Evolutionary conservation across 2,888 invertebrate species (phyloP).

Genomic region (Yponomeuta malinellus): DNA sequence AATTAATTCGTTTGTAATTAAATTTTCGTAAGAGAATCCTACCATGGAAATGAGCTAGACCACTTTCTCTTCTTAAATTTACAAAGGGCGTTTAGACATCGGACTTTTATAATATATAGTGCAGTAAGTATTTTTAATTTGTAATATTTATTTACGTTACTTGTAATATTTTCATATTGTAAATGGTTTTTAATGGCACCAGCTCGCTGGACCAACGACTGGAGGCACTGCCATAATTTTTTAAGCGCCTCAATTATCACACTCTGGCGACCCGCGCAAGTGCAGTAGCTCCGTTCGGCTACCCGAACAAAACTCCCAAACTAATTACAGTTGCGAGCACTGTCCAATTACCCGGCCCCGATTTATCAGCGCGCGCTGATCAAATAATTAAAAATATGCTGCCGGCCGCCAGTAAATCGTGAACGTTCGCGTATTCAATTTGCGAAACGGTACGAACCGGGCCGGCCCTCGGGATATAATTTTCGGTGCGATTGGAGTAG

Average conservation of each 20-base stretch:
- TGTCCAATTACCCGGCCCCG: slow-evolving; percentile 49
- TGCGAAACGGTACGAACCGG: slow-evolving; percentile 47
- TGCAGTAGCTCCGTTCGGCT: slow-evolving; percentile 1
- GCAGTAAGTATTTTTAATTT: too few relatives aligned
- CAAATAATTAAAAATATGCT: slow-evolving; percentile 70
- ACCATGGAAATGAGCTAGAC: too few relatives aligned
- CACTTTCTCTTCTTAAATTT: too few relatives aligned
- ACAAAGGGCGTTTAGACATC: too few relatives aligned
- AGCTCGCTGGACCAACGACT: too few relatives aligned
- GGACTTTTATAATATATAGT: too few relatives aligned
- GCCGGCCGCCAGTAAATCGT: slow-evolving; percentile 45
- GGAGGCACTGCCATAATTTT: too few relatives aligned
- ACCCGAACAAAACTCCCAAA: slow-evolving; percentile 2
- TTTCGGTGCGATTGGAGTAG: background rate
- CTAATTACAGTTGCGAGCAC: slow-evolving; percentile 53
- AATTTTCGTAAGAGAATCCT: too few relatives aligned
- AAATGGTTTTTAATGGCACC: too few relatives aligned
- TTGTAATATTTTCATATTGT: too few relatives aligned
- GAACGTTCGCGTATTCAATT: slow-evolving; percentile 55
- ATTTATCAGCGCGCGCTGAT: slow-evolving; percentile 68
- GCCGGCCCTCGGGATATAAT: slow-evolving; percentile 23
- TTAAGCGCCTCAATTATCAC: background rate
- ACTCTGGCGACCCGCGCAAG: background rate
- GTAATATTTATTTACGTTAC: too few relatives aligned
- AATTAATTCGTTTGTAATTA: too few relatives aligned